Percentiles rank a stretch among this genome's conserved stretches.
Evolutionary conservation across 1,140 invertebrate genomes (phyloP).

Genomic region (Apis mellifera): DNA sequence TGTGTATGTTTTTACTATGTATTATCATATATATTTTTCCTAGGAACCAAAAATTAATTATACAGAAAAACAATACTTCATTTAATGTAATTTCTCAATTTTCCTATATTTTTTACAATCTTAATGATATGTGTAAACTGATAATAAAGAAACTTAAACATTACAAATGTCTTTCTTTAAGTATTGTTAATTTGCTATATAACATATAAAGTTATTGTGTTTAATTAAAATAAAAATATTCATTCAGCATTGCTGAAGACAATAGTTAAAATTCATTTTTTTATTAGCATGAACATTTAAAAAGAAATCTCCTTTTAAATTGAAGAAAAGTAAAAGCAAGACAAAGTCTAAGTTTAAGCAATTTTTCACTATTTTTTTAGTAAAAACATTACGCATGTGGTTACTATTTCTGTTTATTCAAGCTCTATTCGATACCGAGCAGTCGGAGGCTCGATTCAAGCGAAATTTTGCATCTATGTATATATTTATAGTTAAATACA

Average conservation of each 20-base stretch:
- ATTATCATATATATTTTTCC: constrained; percentile 1
- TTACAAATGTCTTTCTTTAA: constrained; percentile 18
- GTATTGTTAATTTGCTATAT: constrained; percentile 1
- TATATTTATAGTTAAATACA: constrained; percentile 70
- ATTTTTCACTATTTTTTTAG: constrained; percentile 4
- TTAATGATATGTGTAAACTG: constrained; percentile 53
- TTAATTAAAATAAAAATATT: constrained; percentile 23
- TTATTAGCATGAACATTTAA: background rate
- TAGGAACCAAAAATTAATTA: background rate
- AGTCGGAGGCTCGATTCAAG: constrained; percentile 40
- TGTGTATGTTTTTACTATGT: constrained; percentile 44
- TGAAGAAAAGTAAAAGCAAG: constrained; percentile 15
- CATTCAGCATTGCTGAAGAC: constrained; percentile 54
- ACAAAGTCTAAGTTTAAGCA: constrained; percentile 35
- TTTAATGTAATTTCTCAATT: constrained; percentile 18
- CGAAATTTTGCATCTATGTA: constrained; percentile 53
- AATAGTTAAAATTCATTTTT: constrained; percentile 40
- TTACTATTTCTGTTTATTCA: constrained; percentile 36
- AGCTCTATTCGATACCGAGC: constrained; percentile 56
- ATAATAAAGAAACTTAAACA: constrained; percentile 37
- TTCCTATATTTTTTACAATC: constrained; percentile 33
- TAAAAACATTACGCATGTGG: constrained; percentile 35
- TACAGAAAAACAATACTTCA: background rate
- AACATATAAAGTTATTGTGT: background rate
- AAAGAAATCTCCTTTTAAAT: background rate